Evolutionary conservation across 2,888 invertebrate genomes (phyloP).

Genomic region (Crossocerus cetratus): DNA sequence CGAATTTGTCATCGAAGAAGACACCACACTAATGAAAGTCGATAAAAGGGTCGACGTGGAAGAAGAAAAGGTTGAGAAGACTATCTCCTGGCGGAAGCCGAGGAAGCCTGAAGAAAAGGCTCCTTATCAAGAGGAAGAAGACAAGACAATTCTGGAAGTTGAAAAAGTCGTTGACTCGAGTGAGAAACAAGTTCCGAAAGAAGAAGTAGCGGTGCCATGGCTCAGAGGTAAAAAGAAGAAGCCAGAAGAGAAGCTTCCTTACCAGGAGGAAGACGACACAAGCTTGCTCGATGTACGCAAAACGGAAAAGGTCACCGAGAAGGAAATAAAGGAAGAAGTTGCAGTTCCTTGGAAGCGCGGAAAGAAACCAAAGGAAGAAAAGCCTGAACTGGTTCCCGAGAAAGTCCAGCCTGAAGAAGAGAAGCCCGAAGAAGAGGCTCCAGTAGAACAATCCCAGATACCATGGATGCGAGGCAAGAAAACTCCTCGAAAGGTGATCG

Average conservation of each 20-base stretch:
- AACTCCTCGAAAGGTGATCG: conserved; percentile 54
- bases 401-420: conserved; percentile 40
- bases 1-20: conserved; percentile 58
- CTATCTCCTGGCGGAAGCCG: conserved; percentile 76
- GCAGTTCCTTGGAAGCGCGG: conserved; percentile 60
- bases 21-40: conserved; percentile 52
- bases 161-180: conserved; percentile 44
- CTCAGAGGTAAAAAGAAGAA: conserved; percentile 43
- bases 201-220: conserved; percentile 65
- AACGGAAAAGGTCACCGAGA: conserved; percentile 49
- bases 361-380: conserved; percentile 45
- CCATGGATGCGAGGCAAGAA: conserved; percentile 66
- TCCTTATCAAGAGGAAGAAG: conserved; percentile 60
- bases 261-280: conserved; percentile 46
- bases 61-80: conserved; percentile 64
- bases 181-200: conserved; percentile 51
- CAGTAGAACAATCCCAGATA: conserved; percentile 54
- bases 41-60: conserved; percentile 53
- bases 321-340: conserved; percentile 47
- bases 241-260: conserved; percentile 36
- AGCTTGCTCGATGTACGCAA: conserved; percentile 31
- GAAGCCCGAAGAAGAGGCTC: conserved; percentile 53
- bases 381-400: conserved; percentile 29
- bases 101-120: conserved; percentile 45
- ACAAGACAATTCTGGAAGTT: conserved; percentile 52